phyloP scores from a whole-genome alignment of 2,797 vertebrate species.

The Ambastaia sidthimunki region DNA sequence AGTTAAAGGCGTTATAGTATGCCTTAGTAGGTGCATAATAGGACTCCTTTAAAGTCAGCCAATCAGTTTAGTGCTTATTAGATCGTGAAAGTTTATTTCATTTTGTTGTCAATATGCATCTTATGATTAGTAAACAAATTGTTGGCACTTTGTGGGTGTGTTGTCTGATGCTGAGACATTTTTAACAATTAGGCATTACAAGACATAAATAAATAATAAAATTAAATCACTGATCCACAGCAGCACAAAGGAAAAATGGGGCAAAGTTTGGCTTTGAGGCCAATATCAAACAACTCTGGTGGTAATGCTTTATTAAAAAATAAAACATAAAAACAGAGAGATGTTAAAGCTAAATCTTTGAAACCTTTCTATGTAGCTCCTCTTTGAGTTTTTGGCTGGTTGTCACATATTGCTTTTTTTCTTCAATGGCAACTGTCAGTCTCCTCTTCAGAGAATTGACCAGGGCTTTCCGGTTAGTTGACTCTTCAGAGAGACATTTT shows the following conservation, averaged over 20 bases:
- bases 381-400: conserved; percentile 82
- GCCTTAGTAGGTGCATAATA: no score
- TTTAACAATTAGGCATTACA: not conserved
- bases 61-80: no score
- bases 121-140: no score
- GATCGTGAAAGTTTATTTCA: no score
- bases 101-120: no score
- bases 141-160: no score
- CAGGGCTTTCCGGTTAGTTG: conserved; percentile 83
- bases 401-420: conserved; percentile 84
- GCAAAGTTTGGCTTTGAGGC: conserved; percentile 41
- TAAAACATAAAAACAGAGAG: not conserved
- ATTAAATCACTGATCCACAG: conserved; percentile 15
- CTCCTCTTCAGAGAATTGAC: conserved; percentile 88
- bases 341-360: conserved; percentile 1
- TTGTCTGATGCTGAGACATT: no score
- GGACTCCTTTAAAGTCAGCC: no score
- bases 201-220: conserved; percentile 10
- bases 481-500: conserved; percentile 85
- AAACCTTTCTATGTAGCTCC: conserved; percentile 89
- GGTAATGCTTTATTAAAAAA: no score
- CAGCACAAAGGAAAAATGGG: conserved; percentile 7
- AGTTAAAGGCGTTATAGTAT: no score
- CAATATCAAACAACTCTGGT: conserved; percentile 34
- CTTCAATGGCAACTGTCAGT: conserved; percentile 80